Conservation (phyloP, 1,140 invertebrate species). For the Scaptomyza pallida region DNA sequence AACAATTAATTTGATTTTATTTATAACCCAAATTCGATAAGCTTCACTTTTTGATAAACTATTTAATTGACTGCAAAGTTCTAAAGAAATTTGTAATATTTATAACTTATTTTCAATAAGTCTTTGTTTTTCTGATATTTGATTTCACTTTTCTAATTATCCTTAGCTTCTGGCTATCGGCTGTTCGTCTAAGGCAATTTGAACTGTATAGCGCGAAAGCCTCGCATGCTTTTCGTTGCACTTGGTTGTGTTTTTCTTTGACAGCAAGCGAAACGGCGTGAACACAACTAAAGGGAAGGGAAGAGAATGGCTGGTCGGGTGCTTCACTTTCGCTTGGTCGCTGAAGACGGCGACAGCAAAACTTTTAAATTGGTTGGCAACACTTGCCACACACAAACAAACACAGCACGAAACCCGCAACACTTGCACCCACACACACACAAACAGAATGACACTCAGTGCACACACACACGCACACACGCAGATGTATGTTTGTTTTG, state of each 20-base stretch:
- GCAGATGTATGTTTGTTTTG: conserved; percentile 71
- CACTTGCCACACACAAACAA: conserved; percentile 59
- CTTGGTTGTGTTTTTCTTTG: conserved; percentile 71
- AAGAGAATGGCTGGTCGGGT: conserved; percentile 2
- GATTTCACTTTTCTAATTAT: no score
- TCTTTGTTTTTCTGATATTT: no score
- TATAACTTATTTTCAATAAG: no score
- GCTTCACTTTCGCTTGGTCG: conserved; percentile 70
- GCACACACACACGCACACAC: conserved; percentile 22
- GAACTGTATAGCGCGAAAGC: conserved; percentile 11
- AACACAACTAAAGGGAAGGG: conserved; percentile 46
- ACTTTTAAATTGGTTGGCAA: conserved; percentile 83
- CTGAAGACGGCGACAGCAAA: conserved; percentile 62
- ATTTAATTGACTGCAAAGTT: no score
- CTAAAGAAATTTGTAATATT: no score
- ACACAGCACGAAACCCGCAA: background rate
- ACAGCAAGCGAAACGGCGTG: conserved; percentile 62
- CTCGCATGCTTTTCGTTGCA: conserved; percentile 28
- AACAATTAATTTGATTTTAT: no score
- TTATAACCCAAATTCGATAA: no score
- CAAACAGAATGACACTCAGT: conserved; percentile 22
- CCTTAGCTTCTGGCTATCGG: background rate
- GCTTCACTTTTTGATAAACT: no score
- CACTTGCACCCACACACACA: conserved; percentile 28
- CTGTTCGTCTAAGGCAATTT: conserved; percentile 2